phyloP scores from a whole-genome alignment of 2,888 invertebrate species.

The Pyrgus malvae region DNA sequence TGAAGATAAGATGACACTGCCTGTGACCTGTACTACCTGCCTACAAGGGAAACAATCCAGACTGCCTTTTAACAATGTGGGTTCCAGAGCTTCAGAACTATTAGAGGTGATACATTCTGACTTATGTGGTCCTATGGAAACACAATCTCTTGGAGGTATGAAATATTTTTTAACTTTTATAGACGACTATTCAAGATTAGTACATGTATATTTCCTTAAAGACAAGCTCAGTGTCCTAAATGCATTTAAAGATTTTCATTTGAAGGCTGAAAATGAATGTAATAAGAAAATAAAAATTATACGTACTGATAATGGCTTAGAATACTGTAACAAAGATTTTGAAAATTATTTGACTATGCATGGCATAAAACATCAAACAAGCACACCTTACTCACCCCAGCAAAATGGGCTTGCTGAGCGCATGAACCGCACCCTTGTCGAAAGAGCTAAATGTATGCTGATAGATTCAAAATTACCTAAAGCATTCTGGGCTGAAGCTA shows the following conservation, averaged over 20 bases:
- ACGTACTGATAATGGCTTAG: slow-evolving; percentile 29
- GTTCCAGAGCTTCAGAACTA: slow-evolving; percentile 33
- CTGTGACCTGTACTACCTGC: slow-evolving; percentile 12
- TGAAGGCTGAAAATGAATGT: slow-evolving; percentile 31
- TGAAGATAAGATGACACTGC: background rate
- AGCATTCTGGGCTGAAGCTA: slow-evolving; percentile 45
- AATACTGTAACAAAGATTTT: slow-evolving; percentile 30
- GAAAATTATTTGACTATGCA: slow-evolving; percentile 8
- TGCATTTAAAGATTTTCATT: slow-evolving; percentile 28
- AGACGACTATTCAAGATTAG: slow-evolving; percentile 19
- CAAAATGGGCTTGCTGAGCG: slow-evolving; percentile 47
- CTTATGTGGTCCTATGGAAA: slow-evolving; percentile 16
- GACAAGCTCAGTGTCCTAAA: slow-evolving; percentile 24
- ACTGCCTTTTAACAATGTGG: slow-evolving; percentile 23
- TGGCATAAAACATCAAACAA: slow-evolving; percentile 37
- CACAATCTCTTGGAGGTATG: slow-evolving; percentile 11
- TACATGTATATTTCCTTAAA: slow-evolving; percentile 25
- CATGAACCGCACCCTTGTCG: slow-evolving; percentile 32
- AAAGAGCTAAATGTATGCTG: slow-evolving; percentile 29
- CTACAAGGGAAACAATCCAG: slow-evolving; percentile 32
- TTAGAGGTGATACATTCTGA: slow-evolving; percentile 34
- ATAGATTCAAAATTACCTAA: slow-evolving; percentile 28
- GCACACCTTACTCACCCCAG: slow-evolving; percentile 41
- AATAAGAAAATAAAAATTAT: slow-evolving; percentile 29
- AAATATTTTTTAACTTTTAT: slow-evolving; percentile 29